Evolutionary conservation across 2,888 invertebrate genomes (phyloP), one percentile per base, ranked within the genome.

Genomic region (Hartigia nigra): DNA sequence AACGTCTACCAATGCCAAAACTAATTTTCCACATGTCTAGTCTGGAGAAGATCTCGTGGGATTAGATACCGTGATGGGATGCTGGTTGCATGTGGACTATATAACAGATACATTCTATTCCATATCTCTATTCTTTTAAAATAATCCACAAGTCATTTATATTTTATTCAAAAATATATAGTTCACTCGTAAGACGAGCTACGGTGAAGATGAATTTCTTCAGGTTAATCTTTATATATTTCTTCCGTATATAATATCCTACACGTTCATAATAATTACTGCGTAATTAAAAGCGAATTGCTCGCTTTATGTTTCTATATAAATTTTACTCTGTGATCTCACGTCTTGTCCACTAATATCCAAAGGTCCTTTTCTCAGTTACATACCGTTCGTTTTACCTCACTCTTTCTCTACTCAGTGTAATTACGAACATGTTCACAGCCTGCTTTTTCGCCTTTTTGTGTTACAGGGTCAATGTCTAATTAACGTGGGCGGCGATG

Each of bases 401-500:
- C 23, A 55, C 55, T 23, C 9, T 23, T 55, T 23, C 9, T 23
- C 55, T 23, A 23, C 23, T 55, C 23, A 9, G 55, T 23, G 55
- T 55, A 55, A 9, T 55, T 55, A 55, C 23, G 9, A 55, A 55
- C 23, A 2, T 23, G 2, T 23, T 55, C 23, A 55, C 55, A 55
- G 23, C 9, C 55, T 23, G 23, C 2, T 9, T 55, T 23, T 9
- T 55, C 23, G 55, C 55, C 23, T 55, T 55, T 55, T 86, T 80
- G 85, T 84, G 84, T 94, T 94, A 70, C 94, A 98, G 98, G 98
- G 97, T 79, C 98, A 99, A 92, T 98, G 98, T 93, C 94, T 99
- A 81, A 95, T 99, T 82, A 98, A 98, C 85, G 97, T 99, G 23
- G 98, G 98, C 74, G 99, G 99, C 1, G 99, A 99, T 92, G 98